Conservation (phyloP, 2,113 vertebrate genomes). For the Genyomyrus donnyi region DNA sequence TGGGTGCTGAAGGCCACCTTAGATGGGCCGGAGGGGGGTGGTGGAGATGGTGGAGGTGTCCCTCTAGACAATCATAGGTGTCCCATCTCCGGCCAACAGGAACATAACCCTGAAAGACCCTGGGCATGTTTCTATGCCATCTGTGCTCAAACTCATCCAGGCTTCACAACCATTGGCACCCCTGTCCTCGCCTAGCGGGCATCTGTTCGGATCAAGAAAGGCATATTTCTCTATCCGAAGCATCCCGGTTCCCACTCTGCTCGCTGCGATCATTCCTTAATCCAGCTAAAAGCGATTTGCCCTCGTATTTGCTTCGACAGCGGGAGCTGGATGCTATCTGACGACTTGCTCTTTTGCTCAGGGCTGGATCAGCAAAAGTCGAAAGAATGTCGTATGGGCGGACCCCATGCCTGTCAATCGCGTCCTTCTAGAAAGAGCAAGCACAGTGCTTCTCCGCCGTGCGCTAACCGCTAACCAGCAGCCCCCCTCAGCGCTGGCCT, state of each 20-base stretch:
- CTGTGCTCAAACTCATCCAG: neutral
- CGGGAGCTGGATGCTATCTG: neutral
- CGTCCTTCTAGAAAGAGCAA: neutral
- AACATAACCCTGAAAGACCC: neutral
- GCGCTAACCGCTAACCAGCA: neutral
- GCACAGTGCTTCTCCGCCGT: neutral
- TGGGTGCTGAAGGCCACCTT: neutral
- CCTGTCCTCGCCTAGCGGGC: neutral
- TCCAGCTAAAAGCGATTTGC: neutral
- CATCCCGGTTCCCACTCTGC: no score
- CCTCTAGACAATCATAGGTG: neutral
- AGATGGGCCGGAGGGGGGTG: neutral
- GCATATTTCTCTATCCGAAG: neutral
- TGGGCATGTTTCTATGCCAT: neutral
- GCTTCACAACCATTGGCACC: neutral
- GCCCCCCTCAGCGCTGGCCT: neutral
- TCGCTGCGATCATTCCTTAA: neutral
- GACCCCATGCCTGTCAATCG: neutral
- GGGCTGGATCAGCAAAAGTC: neutral
- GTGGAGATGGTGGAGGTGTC: neutral
- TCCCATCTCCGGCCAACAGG: neutral
- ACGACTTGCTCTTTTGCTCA: neutral
- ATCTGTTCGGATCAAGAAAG: neutral
- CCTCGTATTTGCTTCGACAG: neutral
- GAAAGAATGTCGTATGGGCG: neutral